Conservation (phyloP, 1,140 invertebrate species). For the Meloidogyne exigua region DNA sequence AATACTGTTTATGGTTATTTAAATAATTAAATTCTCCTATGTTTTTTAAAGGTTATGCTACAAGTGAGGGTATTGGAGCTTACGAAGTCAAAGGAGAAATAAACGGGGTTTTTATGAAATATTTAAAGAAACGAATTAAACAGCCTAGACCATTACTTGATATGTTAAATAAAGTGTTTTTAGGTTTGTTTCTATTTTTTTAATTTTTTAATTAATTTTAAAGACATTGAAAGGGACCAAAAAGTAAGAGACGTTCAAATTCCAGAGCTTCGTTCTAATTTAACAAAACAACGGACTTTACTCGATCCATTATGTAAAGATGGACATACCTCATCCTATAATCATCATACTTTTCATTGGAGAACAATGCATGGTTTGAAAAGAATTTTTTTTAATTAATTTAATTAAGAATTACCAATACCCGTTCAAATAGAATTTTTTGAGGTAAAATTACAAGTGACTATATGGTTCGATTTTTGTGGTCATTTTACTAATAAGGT, state of each 20-base stretch:
- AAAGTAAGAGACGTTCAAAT: conserved; percentile 61
- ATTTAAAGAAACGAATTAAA: conserved; percentile 59
- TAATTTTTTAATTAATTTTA: conserved; percentile 27
- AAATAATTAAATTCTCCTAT: background rate
- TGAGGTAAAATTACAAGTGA: conserved; percentile 51
- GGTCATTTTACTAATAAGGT: conserved; percentile 62
- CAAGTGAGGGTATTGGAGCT: conserved; percentile 62
- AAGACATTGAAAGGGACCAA: conserved; percentile 59
- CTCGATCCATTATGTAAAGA: conserved; percentile 48
- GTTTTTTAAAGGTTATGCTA: conserved; percentile 30
- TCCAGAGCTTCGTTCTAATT: conserved; percentile 58
- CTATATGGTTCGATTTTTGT: conserved; percentile 63
- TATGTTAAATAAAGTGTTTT: conserved; percentile 58
- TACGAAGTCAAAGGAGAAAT: conserved; percentile 61
- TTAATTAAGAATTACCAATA: conserved; percentile 53
- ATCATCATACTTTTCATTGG: conserved; percentile 62
- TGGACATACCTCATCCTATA: conserved; percentile 59
- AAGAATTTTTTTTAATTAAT: background rate
- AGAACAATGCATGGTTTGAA: conserved; percentile 58
- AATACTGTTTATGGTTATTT: conserved; percentile 63
- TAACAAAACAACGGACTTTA: conserved; percentile 52
- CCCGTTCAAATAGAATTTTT: conserved; percentile 53
- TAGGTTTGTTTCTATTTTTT: conserved; percentile 49
- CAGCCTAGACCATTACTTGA: conserved; percentile 48
- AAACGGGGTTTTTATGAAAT: conserved; percentile 64